phyloP scores from a whole-genome alignment of 2,113 vertebrate species.

The Nibea coibor region DNA sequence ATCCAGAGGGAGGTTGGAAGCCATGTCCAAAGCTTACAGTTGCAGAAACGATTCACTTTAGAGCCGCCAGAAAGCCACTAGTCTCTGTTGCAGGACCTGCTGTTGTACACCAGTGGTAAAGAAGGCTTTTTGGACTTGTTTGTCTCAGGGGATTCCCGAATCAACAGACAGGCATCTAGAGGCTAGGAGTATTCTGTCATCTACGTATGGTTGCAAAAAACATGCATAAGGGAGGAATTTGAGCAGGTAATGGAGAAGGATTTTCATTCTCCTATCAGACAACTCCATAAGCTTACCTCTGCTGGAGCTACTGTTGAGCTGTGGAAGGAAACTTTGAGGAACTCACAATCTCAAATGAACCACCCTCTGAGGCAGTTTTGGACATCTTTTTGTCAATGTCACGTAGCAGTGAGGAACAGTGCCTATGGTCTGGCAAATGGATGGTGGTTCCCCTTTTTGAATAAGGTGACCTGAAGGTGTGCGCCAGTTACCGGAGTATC shows the following conservation, averaged over 20 bases:
- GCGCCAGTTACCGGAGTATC: not conserved
- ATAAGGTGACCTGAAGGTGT: not conserved
- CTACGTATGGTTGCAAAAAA: not conserved
- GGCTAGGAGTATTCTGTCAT: not conserved
- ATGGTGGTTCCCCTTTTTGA: not conserved
- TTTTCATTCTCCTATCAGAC: not conserved
- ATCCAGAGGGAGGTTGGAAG: not conserved
- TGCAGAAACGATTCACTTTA: not conserved
- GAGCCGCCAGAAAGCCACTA: not conserved
- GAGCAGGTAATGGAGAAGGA: not conserved
- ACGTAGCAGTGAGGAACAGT: not conserved
- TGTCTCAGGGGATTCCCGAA: not conserved
- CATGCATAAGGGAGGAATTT: not conserved
- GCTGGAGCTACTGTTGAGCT: not conserved
- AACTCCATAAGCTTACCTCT: not conserved
- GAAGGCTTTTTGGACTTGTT: not conserved
- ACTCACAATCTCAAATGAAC: not conserved
- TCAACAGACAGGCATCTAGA: not conserved
- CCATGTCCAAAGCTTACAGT: not conserved
- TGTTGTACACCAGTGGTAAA: not conserved
- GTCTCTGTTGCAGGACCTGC: not conserved
- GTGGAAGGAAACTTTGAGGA: not conserved
- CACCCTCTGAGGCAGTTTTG: not conserved
- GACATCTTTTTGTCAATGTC: not conserved
- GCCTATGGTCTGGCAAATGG: not conserved